Evolutionary conservation across 2,888 invertebrate species (phyloP), one percentile per base, ranked within the genome.

Genomic region (Macrophya annulata): DNA sequence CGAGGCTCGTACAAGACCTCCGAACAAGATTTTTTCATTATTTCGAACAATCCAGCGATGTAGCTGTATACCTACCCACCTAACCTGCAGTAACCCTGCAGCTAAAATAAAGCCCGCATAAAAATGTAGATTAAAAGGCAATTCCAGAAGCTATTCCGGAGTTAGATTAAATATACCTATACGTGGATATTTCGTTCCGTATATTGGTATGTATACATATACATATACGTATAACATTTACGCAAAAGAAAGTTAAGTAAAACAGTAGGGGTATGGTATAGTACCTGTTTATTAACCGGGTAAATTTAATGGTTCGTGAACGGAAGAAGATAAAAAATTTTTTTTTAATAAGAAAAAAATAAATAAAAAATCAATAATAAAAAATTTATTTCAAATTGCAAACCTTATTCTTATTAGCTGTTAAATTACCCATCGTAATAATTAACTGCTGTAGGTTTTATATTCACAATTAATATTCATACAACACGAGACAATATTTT

Each of bases 111-210:
- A 15, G 68, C 68, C 25, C 68, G 37, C 21, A 37, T 68, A 68
- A 68, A 68, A 68, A 68, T 68, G 68, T 31, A 68, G 37, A 68
- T 68, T 68, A 37, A 68, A 68, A 68, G 17, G 68, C 68, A 68
- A 68, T 68, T 68, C 68, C 31, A 68, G 37, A 37, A 68, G 68
- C 68, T 15, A 68, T 68, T 37, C 37, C 37, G 68, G 68, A 68
- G 68, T 68, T 17, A 68, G 17, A 68, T 68, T 68, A 37, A 68
- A 68, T 68, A 68, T 37, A 68, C 25, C 25, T 62, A 21, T 62
- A 25, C 68, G 37, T 37, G 31, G 12, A 25, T 68, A 37, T 31
- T 59, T 59, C 59, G 21, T 59, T 17, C 8, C 59, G 17, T 59
- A 0, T 21, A 59, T 59, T 4, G 4, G n/a, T 59, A 59, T 59